Percentiles rank a stretch among this genome's conserved stretches.
phyloP scores from a whole-genome alignment of 2,888 invertebrate species.

The Mellilla xanthometata region DNA sequence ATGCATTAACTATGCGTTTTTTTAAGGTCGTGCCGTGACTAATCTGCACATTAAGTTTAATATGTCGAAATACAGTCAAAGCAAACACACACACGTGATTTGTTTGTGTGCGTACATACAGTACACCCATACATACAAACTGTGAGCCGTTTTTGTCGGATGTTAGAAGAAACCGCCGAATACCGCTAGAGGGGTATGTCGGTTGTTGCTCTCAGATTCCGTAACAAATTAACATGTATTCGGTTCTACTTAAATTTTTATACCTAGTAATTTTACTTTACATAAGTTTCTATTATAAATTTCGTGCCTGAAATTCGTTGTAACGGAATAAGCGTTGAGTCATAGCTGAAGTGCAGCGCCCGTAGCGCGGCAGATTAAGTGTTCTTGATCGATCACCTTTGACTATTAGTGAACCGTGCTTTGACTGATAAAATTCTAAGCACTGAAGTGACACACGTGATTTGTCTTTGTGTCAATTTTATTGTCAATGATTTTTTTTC shows the following conservation, averaged over 20 bases:
- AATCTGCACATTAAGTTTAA: slow-evolving; percentile 65
- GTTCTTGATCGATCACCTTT: no score
- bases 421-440: no score
- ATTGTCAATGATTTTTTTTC: no score
- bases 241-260: slow-evolving; percentile 77
- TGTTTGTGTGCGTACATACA: slow-evolving; percentile 41
- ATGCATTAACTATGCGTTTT: slow-evolving; percentile 39
- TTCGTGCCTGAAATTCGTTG: slow-evolving; percentile 24
- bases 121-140: slow-evolving; percentile 47
- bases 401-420: no score
- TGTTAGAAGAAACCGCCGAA: slow-evolving; percentile 77
- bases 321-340: slow-evolving; percentile 22
- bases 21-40: slow-evolving; percentile 62
- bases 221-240: slow-evolving; percentile 83
- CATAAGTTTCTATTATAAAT: slow-evolving; percentile 51
- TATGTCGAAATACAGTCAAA: slow-evolving; percentile 64
- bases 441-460: no score
- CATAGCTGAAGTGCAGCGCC: not conserved
- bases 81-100: slow-evolving; percentile 49
- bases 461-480: no score
- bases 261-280: slow-evolving; percentile 69
- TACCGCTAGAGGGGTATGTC: slow-evolving; percentile 78
- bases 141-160: slow-evolving; percentile 69
- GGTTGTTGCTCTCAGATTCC: slow-evolving; percentile 82
- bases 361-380: no score